Evolutionary conservation across 2,888 invertebrate genomes (phyloP).

Genomic region (Campopleginae sp.): DNA sequence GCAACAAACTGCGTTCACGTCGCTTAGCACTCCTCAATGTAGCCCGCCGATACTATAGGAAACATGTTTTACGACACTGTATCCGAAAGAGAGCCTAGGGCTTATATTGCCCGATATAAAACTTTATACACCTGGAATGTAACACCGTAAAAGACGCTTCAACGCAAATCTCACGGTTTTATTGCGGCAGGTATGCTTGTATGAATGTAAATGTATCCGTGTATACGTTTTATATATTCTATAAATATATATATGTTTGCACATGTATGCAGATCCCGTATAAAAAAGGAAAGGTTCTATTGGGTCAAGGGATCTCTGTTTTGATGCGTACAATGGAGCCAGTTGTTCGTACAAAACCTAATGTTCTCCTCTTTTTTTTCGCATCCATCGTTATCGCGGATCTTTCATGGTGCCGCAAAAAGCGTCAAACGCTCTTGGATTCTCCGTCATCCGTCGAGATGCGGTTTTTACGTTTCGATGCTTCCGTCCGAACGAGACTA

Average conservation of each 20-base stretch:
- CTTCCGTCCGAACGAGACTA: constrained; percentile 66
- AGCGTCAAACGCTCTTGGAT: constrained; percentile 44
- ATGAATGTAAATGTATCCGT: neutral
- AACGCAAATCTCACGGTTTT: constrained; percentile 33
- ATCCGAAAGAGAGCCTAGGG: neutral
- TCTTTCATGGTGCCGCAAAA: constrained; percentile 51
- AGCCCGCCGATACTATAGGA: constrained; percentile 5
- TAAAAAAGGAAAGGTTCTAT: constrained; percentile 13
- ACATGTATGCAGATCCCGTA: constrained; percentile 24
- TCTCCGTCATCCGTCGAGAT: constrained; percentile 70
- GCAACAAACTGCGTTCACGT: constrained; percentile 33
- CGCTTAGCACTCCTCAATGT: constrained; percentile 25
- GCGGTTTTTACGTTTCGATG: constrained; percentile 75
- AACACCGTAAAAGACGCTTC: constrained; percentile 32
- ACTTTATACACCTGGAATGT: constrained; percentile 46
- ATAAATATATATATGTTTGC: neutral
- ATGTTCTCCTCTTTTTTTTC: constrained; percentile 22
- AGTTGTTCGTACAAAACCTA: constrained; percentile 47
- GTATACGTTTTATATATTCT: neutral
- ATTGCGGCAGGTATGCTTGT: neutral
- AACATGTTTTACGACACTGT: constrained; percentile 44
- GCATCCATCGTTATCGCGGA: constrained; percentile 46
- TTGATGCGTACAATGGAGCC: constrained; percentile 38
- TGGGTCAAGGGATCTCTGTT: constrained; percentile 35
- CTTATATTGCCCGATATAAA: constrained; percentile 48